Base-by-base conservation (phyloP, 1,140 invertebrate species). In the Drosophila aff. region DNA sequence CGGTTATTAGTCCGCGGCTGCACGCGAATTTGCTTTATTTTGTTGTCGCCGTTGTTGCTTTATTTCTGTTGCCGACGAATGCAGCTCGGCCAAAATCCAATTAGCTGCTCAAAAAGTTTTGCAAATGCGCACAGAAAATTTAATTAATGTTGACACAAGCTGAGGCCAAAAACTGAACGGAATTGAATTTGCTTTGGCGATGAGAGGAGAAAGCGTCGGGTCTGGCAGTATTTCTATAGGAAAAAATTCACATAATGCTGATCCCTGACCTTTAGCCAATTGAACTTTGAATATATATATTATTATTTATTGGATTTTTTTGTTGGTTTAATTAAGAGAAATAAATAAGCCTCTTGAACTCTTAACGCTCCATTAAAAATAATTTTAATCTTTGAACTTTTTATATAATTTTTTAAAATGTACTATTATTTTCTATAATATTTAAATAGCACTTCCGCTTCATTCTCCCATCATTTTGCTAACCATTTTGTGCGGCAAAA, bases 71-170 rank as follows among this genome's bases (percentile, higher is more conserved):
- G 83, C 55, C 64, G 80, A 61, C 58, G 61, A 53, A 71, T 79
- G 68, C 76, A 66, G 77, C 82, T 36, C 52, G 79, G 68, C 68
- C 78, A 65, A 89, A 89, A 89, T 89, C 84, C 85, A 89, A 89
- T 89, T 89, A 89, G 85, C 85, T 90, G 81, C 75, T 90, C 81
- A 90, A 89, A 78, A 89, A 89, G 75, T 89, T 89, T 84, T 55
- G 68, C 84, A 77, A 84, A 89, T 87, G 73, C 65, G 84, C 79
- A 81, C 85, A 63, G 71, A 76, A 85, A 89, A 90, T 81, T 89
- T 90, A 89, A 89, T 89, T 89, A 90, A 90, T 90, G 85, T 89
- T 91, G 85, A 89, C 85, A 89, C 81, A 90, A 89, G 68, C 67
- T 84, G 65, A 49, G 57, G 52, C 52, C 65, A 60, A 64, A 57